phyloP scores from a whole-genome alignment of 2,797 vertebrate species.

The Salarias fasciatus region DNA sequence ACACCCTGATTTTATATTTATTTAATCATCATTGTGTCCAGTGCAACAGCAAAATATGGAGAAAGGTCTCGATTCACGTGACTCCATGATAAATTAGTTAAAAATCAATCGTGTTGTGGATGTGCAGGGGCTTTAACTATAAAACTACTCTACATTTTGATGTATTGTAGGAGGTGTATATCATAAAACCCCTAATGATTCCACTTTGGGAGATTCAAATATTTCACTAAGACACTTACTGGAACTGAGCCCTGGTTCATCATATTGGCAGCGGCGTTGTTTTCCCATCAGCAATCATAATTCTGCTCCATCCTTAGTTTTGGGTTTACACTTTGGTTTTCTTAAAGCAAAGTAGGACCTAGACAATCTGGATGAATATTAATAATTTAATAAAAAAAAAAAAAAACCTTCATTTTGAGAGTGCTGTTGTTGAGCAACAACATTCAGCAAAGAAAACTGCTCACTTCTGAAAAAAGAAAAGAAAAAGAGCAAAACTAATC shows the following conservation, averaged over 20 bases:
- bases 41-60: background rate
- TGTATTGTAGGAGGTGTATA: too few relatives aligned
- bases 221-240: background rate
- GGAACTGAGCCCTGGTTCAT: background rate
- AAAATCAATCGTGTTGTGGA: background rate
- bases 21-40: background rate
- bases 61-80: too few relatives aligned
- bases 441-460: background rate
- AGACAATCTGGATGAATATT: background rate
- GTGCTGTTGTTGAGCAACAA: background rate
- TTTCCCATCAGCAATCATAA: background rate
- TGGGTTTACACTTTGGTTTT: too few relatives aligned
- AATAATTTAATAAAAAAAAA: too few relatives aligned
- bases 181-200: too few relatives aligned
- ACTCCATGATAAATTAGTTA: too few relatives aligned
- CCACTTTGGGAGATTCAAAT: too few relatives aligned
- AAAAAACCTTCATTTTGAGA: background rate
- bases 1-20: too few relatives aligned
- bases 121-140: background rate
- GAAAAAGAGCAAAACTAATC: too few relatives aligned
- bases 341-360: background rate
- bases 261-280: slow-evolving; percentile 2
- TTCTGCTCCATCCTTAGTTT: background rate
- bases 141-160: too few relatives aligned
- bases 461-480: background rate